A percentile compares a stretch with the other conserved stretches of the same genome.
phyloP scores from a whole-genome alignment of 2,797 vertebrate species.

The Mus minutoides region DNA sequence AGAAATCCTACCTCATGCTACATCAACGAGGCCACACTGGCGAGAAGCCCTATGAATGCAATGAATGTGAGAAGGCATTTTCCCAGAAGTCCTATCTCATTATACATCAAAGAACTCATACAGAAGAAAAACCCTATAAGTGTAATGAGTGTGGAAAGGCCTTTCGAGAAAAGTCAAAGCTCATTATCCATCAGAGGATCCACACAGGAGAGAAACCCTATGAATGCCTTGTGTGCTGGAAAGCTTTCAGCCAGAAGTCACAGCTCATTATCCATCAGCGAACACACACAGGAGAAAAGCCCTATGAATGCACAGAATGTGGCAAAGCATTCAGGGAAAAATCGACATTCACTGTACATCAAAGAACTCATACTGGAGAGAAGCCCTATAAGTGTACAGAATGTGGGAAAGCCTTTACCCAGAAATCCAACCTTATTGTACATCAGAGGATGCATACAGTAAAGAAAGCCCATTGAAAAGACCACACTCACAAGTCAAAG shows the following conservation, averaged over 20 bases:
- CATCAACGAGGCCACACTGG: slow-evolving; percentile 82
- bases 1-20: slow-evolving; percentile 82
- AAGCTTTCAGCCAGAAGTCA: slow-evolving; percentile 81
- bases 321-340: slow-evolving; percentile 80
- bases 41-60: slow-evolving; percentile 82
- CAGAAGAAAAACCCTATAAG: slow-evolving; percentile 83
- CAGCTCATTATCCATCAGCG: slow-evolving; percentile 81
- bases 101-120: slow-evolving; percentile 83
- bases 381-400: slow-evolving; percentile 81
- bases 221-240: slow-evolving; percentile 81
- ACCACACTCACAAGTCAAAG: slow-evolving; percentile 63
- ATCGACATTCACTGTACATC: slow-evolving; percentile 78
- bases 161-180: slow-evolving; percentile 85
- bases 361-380: slow-evolving; percentile 79
- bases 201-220: slow-evolving; percentile 86
- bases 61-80: slow-evolving; percentile 84
- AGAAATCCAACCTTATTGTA: slow-evolving; percentile 81
- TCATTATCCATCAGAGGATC: slow-evolving; percentile 87
- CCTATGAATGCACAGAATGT: slow-evolving; percentile 78
- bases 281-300: slow-evolving; percentile 83
- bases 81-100: slow-evolving; percentile 81
- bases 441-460: slow-evolving; percentile 80
- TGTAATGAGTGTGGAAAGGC: slow-evolving; percentile 89
- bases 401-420: slow-evolving; percentile 82
- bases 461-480: slow-evolving; percentile 74